Conservation (phyloP, 1,140 invertebrate genomes). For the Coboldia fuscipes region DNA sequence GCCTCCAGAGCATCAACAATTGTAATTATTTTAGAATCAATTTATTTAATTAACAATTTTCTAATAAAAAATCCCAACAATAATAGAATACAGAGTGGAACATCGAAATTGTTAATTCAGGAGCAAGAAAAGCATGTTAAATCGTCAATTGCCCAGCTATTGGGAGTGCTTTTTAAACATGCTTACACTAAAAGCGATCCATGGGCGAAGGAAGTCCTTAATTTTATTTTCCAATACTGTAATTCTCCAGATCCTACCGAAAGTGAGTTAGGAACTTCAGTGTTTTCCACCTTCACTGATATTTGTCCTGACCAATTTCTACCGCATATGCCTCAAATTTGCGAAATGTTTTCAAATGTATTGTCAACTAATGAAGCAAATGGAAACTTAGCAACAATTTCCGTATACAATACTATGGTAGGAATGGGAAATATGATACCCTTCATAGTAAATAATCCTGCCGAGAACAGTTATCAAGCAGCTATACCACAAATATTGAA, state of each 20-base stretch:
- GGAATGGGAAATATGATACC: constrained; percentile 13
- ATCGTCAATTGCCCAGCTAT: constrained; percentile 37
- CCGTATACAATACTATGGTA: constrained; percentile 12
- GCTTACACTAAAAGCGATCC: constrained; percentile 26
- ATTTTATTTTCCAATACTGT: constrained; percentile 28
- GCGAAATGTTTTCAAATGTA: constrained; percentile 9
- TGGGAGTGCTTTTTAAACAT: constrained; percentile 46
- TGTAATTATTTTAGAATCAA: constrained; percentile 15
- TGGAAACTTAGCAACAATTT: constrained; percentile 11
- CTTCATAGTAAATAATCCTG: constrained; percentile 12
- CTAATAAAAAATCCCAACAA: too few relatives aligned
- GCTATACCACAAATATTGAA: constrained; percentile 37
- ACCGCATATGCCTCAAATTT: constrained; percentile 14
- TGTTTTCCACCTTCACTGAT: constrained; percentile 14
- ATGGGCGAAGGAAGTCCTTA: constrained; percentile 44
- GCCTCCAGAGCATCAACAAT: constrained; percentile 23
- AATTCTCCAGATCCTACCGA: constrained; percentile 11
- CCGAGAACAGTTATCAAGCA: constrained; percentile 30
- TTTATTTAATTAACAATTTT: constrained; percentile 4
- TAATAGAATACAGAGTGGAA: constrained; percentile 27
- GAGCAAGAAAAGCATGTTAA: constrained; percentile 38
- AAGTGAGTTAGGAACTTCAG: constrained; percentile 16
- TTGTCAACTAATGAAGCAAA: constrained; percentile 9
- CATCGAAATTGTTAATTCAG: constrained; percentile 22
- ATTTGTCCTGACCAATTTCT: constrained; percentile 18